phyloP scores from a whole-genome alignment of 2,113 vertebrate genomes.

The Anarrhichthys ocellatus region DNA sequence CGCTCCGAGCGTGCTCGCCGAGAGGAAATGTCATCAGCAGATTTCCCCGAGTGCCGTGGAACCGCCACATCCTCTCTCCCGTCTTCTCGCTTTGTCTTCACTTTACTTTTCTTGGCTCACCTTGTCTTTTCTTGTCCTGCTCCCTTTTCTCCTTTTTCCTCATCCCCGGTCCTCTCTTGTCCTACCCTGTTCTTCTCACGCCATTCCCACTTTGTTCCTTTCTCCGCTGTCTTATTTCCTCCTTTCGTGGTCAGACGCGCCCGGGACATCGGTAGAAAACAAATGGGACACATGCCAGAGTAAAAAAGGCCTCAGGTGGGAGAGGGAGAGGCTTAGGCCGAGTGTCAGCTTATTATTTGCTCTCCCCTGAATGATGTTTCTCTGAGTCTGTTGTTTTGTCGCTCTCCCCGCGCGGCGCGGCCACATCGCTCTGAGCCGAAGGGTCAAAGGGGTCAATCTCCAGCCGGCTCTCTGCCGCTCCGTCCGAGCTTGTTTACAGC shows the following conservation, averaged over 20 bases:
- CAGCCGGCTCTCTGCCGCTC: constrained; percentile 44
- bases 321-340: constrained; percentile 39
- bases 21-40: constrained; percentile 59
- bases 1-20: constrained; percentile 23
- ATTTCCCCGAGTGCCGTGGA: constrained; percentile 33
- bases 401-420: neutral
- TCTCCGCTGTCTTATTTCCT: constrained; percentile 22
- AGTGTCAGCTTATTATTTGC: constrained; percentile 63
- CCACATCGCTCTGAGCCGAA: constrained; percentile 31
- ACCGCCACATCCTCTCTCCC: constrained; percentile 32
- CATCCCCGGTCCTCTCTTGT: neutral
- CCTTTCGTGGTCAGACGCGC: constrained; percentile 27
- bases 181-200: neutral
- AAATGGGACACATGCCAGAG: constrained; percentile 52
- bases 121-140: constrained; percentile 2
- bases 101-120: neutral
- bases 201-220: constrained; percentile 1
- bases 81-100: neutral
- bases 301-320: constrained; percentile 63
- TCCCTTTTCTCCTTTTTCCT: neutral
- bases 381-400: constrained; percentile 45
- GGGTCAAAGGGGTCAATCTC: constrained; percentile 65
- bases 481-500: constrained; percentile 67
- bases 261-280: constrained; percentile 19
- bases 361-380: constrained; percentile 51